Percentiles rank a stretch among this genome's conserved stretches.
Conservation (phyloP, 2,797 vertebrate genomes). For the Clarias pachynema region DNA sequence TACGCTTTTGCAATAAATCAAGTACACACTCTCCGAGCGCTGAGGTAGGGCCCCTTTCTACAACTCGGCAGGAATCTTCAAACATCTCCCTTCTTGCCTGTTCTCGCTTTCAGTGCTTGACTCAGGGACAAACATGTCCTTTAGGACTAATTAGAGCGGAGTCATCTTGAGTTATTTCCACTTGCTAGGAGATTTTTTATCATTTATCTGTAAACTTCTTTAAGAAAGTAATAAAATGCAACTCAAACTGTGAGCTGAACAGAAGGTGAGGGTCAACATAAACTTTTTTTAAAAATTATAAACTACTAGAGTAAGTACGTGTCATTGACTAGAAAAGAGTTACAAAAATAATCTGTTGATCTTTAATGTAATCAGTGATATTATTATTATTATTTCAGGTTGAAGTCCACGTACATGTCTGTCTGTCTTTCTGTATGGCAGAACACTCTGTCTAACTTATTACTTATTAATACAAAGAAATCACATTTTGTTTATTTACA, state of each 20-base stretch:
- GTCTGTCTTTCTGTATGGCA: too few relatives aligned
- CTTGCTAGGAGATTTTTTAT: not conserved
- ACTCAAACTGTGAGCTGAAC: not conserved
- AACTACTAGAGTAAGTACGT: not conserved
- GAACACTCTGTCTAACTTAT: too few relatives aligned
- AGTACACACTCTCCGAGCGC: constrained; percentile 14
- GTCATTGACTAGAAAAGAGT: too few relatives aligned
- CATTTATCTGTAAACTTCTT: not conserved
- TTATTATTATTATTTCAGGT: too few relatives aligned
- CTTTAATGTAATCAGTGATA: too few relatives aligned
- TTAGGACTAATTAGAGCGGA: constrained; percentile 21
- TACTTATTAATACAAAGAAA: too few relatives aligned
- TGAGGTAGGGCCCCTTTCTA: constrained; percentile 35
- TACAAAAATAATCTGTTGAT: too few relatives aligned
- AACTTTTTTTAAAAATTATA: not conserved
- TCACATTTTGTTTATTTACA: too few relatives aligned
- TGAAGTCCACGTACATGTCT: too few relatives aligned
- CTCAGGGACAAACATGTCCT: constrained; percentile 16
- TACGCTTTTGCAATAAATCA: constrained; percentile 58
- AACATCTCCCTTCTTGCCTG: constrained; percentile 18
- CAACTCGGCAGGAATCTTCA: constrained; percentile 55
- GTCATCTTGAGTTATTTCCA: not conserved
- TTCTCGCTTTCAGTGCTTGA: constrained; percentile 13
- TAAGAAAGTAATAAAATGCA: not conserved
- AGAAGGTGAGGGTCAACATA: not conserved